Percentiles rank a stretch among this genome's conserved stretches.
Evolutionary conservation across 2,797 vertebrate genomes (phyloP).

Genomic region (Oophaga sylvatica): DNA sequence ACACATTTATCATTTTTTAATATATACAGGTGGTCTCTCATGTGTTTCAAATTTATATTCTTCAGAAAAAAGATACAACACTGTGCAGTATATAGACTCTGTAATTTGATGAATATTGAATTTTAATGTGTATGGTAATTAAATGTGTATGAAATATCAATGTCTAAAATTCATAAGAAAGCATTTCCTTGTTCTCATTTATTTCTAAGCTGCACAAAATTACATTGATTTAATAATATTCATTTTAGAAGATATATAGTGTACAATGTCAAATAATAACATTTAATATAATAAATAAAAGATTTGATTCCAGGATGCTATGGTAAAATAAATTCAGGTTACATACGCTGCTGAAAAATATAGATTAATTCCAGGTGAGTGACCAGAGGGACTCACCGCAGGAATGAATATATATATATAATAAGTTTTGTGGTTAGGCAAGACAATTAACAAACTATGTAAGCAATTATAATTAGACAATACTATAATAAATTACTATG

Average conservation of each 20-base stretch:
- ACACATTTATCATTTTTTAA: constrained; percentile 62
- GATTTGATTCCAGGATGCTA: constrained; percentile 55
- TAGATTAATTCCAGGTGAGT: constrained; percentile 61
- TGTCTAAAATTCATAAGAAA: constrained; percentile 61
- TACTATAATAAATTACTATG: constrained; percentile 1
- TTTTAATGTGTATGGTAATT: constrained; percentile 62
- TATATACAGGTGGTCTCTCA: constrained; percentile 62
- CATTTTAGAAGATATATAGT: constrained; percentile 61
- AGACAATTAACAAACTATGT: constrained; percentile 30
- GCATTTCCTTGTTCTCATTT: constrained; percentile 61
- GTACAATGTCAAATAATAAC: constrained; percentile 62
- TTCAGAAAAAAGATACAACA: constrained; percentile 44
- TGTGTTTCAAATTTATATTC: constrained; percentile 60
- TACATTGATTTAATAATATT: constrained; percentile 63
- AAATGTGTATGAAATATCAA: constrained; percentile 61
- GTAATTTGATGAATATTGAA: constrained; percentile 63
- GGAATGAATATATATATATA: constrained; percentile 40
- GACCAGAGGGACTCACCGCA: constrained; percentile 48
- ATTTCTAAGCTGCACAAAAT: constrained; percentile 59
- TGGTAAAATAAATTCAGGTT: constrained; percentile 34
- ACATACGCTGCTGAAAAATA: constrained; percentile 27
- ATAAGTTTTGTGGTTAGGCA: constrained; percentile 26
- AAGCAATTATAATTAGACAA: background rate
- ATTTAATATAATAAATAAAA: constrained; percentile 61
- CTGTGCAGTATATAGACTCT: constrained; percentile 51